Evolutionary conservation across 2,797 vertebrate species (phyloP).

Genomic region (Pangasius larnaudii): DNA sequence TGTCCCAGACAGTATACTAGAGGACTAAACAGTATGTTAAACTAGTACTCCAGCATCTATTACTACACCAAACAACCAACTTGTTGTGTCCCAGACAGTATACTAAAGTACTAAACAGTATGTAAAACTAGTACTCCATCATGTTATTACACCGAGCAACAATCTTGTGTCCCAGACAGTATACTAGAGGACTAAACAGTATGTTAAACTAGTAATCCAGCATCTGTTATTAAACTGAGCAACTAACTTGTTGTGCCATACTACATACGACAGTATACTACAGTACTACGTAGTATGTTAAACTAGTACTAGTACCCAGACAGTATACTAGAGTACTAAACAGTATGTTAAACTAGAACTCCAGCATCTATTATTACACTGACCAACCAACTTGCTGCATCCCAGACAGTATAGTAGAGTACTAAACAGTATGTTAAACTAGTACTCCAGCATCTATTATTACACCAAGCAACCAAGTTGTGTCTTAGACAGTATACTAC

Average conservation of each 20-base stretch:
- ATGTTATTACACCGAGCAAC: background rate
- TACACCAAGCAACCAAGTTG: background rate
- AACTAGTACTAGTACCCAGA: background rate
- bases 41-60: background rate
- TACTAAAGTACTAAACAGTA: background rate
- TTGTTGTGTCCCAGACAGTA: background rate
- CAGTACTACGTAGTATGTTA: no score
- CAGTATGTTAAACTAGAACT: background rate
- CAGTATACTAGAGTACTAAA: background rate
- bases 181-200: no score
- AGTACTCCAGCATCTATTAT: background rate
- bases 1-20: background rate
- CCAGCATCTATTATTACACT: background rate
- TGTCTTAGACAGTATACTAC: background rate
- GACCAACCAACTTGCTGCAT: background rate
- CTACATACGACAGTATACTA: no score
- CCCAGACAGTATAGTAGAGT: background rate
- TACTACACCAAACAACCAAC: background rate
- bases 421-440: background rate
- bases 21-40: background rate
- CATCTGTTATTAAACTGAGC: no score
- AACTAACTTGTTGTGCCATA: no score
- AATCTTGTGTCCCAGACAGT: no score
- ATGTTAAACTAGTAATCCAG: no score
- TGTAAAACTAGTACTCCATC: no score